These are phyloP conservation scores for Drosophila diplacantha DNA, from an alignment of 2,888 invertebrate species.

Conservation along the genomic window DNA sequence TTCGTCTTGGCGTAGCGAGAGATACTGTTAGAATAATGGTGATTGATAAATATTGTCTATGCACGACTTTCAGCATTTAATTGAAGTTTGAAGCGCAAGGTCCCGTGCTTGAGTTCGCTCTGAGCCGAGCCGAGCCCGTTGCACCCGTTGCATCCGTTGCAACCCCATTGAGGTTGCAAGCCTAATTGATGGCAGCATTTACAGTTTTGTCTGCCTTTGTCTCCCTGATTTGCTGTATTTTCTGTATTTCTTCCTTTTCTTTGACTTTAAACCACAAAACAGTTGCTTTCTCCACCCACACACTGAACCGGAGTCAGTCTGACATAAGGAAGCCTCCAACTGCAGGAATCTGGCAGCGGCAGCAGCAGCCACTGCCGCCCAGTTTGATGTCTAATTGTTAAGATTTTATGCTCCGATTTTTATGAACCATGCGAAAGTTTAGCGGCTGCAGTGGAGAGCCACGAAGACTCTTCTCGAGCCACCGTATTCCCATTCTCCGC, in stretches of 20 bases:
- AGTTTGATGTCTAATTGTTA: conserved; percentile 44
- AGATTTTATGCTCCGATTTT: conserved; percentile 34
- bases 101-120: conserved; percentile 16
- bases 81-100: conserved; percentile 64
- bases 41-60: conserved; percentile 72
- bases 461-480: conserved; percentile 27
- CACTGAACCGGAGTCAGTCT: conserved; percentile 5
- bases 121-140: conserved; percentile 3
- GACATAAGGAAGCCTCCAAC: conserved; percentile 4
- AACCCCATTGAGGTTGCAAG: conserved; percentile 28
- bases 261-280: conserved; percentile 7
- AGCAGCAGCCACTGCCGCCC: conserved; percentile 29
- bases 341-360: conserved; percentile 17
- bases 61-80: conserved; percentile 64
- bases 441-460: conserved; percentile 1
- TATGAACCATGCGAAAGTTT: conserved; percentile 17
- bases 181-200: conserved; percentile 62
- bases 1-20: conserved; percentile 24
- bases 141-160: conserved; percentile 9
- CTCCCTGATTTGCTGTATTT: conserved; percentile 14
- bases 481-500: conserved; percentile 54
- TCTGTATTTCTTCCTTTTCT: not conserved
- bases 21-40: conserved; percentile 72
- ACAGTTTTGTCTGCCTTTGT: conserved; percentile 35
- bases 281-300: conserved; percentile 60